Evolutionary conservation across 2,797 vertebrate genomes (phyloP), one percentile per base, ranked within the genome.

Genomic region (Cephalopachus bancanus): DNA sequence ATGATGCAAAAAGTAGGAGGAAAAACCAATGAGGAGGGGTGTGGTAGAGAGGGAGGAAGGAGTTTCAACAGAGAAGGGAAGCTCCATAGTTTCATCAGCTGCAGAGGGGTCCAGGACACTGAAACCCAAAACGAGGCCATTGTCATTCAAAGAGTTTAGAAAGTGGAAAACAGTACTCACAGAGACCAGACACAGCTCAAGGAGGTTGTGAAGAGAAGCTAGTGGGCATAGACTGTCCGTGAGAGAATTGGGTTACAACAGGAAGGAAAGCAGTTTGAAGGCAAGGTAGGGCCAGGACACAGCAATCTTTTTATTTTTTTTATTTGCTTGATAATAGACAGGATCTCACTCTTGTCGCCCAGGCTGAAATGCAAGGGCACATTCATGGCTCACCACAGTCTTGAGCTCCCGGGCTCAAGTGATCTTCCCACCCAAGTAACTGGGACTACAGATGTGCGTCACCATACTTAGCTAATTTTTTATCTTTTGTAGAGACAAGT

Each of bases 141-240:
- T 57, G 20, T n/a, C 53, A 79, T 83, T n/a, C 11, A 33, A n/a
- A 49, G 78, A 26, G 3, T 72, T 44, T 57, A 78, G 51, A 90
- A 60, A 60, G 30, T 67, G 65, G n/a, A 14, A 94, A 80, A 16
- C 26, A 12, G 28, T 24, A 4, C 69, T 55, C 37, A 20, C 49
- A n/a, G n/a, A 91, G 37, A 12, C 62, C 71, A 67, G 60, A 7
- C 10, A n/a, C 51, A 91, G 11, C 49, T 95, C 64, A 51, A 3
- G 20, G 17, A 72, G 59, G 33, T 17, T 0, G 30, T 24, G 67
- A 88, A 69, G 60, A 4, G 6, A 26, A 72, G 22, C 51, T 53
- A 22, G 4, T 15, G 0, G 44, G 3, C 37, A 6, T 5, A 71
- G 20, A 51, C 5, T 49, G 4, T 17, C 33, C 8, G 2, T 26